Evolutionary conservation across 2,113 vertebrate species (phyloP).

Genomic region (Sinocyclocheilus rhinocerous): DNA sequence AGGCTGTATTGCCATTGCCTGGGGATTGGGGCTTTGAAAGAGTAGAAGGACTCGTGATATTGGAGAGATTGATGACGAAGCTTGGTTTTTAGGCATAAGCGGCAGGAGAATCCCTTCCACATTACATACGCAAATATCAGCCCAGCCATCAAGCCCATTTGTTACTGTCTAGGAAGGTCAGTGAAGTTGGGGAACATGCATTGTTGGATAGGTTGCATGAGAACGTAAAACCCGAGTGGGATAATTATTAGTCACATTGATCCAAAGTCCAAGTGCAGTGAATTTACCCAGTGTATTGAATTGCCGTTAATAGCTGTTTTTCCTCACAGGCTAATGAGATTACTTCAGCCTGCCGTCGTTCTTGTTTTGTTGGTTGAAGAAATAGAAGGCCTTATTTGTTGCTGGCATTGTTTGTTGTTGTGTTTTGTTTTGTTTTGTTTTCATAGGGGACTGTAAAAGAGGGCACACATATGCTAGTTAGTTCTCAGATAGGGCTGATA

Average conservation of each 20-base stretch:
- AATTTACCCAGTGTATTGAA: constrained; percentile 46
- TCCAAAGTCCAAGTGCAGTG: constrained; percentile 29
- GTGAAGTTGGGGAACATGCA: constrained; percentile 50
- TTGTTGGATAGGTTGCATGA: constrained; percentile 1
- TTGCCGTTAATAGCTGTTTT: constrained; percentile 58
- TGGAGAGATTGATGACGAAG: constrained; percentile 75
- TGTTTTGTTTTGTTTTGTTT: constrained; percentile 62
- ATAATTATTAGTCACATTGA: constrained; percentile 21
- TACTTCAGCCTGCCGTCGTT: constrained; percentile 57
- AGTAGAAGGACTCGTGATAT: constrained; percentile 61
- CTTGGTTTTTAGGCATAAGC: constrained; percentile 63
- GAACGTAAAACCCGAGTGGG: not conserved
- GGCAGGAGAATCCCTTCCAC: constrained; percentile 56
- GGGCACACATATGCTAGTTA: constrained; percentile 49
- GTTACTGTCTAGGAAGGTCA: constrained; percentile 71
- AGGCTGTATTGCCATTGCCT: constrained; percentile 62
- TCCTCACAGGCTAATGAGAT: constrained; percentile 61
- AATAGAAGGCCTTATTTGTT: constrained; percentile 34
- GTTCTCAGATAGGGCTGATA: constrained; percentile 64
- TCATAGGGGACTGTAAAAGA: constrained; percentile 57
- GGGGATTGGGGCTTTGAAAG: constrained; percentile 64
- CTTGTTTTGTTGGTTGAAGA: constrained; percentile 58
- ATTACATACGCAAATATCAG: constrained; percentile 47
- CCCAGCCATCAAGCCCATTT: constrained; percentile 70
- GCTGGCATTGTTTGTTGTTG: constrained; percentile 16